A percentile compares a stretch with the other conserved stretches of the same genome.
These are phyloP conservation scores for Myripristis murdjan DNA, from an alignment of 2,797 vertebrate species.

Conservation along the genomic window DNA sequence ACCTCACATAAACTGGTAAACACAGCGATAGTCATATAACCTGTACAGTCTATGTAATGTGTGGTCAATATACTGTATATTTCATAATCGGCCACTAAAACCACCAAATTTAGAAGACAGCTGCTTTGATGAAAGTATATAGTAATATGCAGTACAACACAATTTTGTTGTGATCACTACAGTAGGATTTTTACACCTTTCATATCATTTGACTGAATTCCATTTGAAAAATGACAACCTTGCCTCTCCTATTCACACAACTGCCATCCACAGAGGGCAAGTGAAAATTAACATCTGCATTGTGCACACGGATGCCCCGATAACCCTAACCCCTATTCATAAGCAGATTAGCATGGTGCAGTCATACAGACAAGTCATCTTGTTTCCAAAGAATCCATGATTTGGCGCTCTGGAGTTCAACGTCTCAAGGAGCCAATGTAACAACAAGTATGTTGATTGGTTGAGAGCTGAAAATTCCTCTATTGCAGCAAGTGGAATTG, in stretches of 20 bases:
- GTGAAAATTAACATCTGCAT: conserved; percentile 3
- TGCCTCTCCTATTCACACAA: neutral
- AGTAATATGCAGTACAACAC: too few relatives aligned
- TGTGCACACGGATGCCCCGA: conserved; percentile 27
- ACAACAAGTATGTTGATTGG: conserved; percentile 26
- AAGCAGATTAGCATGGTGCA: conserved; percentile 22
- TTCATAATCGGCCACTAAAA: too few relatives aligned
- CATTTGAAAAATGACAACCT: too few relatives aligned
- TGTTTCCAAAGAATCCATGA: conserved; percentile 35
- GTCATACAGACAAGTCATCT: conserved; percentile 35
- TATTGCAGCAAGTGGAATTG: conserved; percentile 49
- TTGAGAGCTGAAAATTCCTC: conserved; percentile 33
- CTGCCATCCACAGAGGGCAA: neutral
- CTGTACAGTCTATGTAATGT: too few relatives aligned
- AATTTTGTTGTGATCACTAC: too few relatives aligned
- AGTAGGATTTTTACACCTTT: neutral
- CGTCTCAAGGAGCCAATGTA: neutral
- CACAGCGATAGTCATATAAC: too few relatives aligned
- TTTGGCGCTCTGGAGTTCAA: conserved; percentile 21
- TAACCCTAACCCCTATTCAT: conserved; percentile 20
- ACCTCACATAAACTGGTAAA: too few relatives aligned
- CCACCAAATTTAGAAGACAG: too few relatives aligned
- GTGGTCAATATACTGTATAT: too few relatives aligned
- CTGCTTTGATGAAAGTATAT: too few relatives aligned
- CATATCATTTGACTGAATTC: neutral